Conservation (phyloP, 2,797 vertebrate genomes). For the Cyprinodon diabolis region DNA sequence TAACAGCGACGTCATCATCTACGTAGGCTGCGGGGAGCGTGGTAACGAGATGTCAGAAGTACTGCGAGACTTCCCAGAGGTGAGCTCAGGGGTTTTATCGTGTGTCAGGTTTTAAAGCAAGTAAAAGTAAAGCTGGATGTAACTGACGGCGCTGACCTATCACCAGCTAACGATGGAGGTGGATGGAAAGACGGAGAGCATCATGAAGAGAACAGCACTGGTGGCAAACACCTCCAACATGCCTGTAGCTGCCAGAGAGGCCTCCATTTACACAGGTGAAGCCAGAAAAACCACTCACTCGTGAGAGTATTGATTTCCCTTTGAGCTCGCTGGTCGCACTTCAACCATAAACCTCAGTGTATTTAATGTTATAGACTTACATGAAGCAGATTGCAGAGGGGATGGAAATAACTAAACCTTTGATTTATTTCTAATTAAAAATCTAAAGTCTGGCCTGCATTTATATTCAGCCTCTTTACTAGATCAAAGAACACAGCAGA, state of each 20-base stretch:
- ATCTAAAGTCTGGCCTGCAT: background rate
- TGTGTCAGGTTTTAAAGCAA: background rate
- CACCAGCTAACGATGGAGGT: conserved; percentile 96
- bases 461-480: background rate
- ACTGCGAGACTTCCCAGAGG: conserved; percentile 88
- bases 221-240: conserved; percentile 99
- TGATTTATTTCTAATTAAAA: background rate
- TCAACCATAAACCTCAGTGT: too few species aligned
- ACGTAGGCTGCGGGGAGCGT: conserved; percentile 96
- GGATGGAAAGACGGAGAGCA: conserved; percentile 94
- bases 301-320: background rate
- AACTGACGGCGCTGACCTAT: conserved; percentile 42
- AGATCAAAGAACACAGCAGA: background rate
- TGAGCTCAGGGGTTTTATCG: conserved; percentile 30
- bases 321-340: too few species aligned
- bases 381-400: background rate
- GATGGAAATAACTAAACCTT: too few species aligned
- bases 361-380: background rate
- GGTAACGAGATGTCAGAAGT: conserved; percentile 99
- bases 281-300: too few species aligned
- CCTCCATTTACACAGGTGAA: conserved; percentile 96
- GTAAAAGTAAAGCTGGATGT: conserved; percentile 4
- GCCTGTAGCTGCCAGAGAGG: conserved; percentile 98
- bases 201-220: conserved; percentile 98
- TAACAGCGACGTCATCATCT: conserved; percentile 98